Conservation (phyloP, 1,140 invertebrate genomes). For the Pogonus chalceus region DNA sequence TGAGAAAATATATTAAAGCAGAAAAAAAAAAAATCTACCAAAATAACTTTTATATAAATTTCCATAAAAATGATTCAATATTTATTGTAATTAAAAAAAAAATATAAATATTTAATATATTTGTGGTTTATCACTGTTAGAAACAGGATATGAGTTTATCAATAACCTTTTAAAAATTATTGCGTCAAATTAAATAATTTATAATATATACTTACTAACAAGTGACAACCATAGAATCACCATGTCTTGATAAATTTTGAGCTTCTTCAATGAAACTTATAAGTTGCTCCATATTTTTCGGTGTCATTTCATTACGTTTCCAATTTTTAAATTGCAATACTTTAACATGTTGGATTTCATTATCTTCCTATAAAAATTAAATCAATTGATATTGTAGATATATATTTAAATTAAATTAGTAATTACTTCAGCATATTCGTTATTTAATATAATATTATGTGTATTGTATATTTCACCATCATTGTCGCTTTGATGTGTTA, state of each 20-base stretch:
- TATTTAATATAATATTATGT: neutral
- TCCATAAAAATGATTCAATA: too few species aligned
- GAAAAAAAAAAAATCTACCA: too few species aligned
- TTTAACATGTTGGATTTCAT: neutral
- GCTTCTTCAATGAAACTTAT: neutral
- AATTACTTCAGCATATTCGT: neutral
- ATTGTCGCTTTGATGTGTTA: neutral
- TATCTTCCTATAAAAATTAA: neutral
- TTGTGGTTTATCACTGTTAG: too few species aligned
- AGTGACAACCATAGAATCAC: neutral
- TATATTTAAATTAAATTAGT: neutral
- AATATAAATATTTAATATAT: too few species aligned
- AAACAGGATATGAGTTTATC: too few species aligned
- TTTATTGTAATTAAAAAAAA: too few species aligned
- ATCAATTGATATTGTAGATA: neutral
- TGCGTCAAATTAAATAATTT: neutral
- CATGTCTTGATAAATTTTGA: neutral
- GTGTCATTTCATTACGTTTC: neutral
- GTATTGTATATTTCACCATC: neutral
- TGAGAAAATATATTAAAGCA: too few species aligned
- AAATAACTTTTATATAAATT: too few species aligned
- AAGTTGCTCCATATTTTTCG: neutral
- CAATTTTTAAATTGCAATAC: neutral
- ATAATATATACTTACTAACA: constrained; percentile 2
- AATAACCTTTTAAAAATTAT: too few species aligned